A percentile compares a stretch with the other conserved stretches of the same genome.
These are phyloP conservation scores for Cosmia pyralina DNA, from an alignment of 2,888 invertebrate genomes.

Conservation along the genomic window DNA sequence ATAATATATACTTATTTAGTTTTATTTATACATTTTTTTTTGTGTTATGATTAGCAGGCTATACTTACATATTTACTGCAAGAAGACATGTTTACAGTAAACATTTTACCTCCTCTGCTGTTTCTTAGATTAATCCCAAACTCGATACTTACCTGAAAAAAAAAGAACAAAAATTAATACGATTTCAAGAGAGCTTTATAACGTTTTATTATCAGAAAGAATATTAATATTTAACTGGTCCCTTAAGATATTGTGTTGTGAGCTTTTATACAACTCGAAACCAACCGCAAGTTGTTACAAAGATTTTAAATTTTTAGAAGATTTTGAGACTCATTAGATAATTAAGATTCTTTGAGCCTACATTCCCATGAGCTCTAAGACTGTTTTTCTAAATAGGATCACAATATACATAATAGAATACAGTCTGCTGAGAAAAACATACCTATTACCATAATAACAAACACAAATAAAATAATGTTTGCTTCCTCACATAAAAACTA, in stretches of 20 bases:
- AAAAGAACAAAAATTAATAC: constrained; percentile 37
- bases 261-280: constrained; percentile 3
- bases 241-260: constrained; percentile 11
- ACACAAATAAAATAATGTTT: constrained; percentile 7
- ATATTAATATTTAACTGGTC: constrained; percentile 24
- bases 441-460: neutral
- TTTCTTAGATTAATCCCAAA: constrained; percentile 33
- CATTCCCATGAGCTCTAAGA: neutral
- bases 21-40: too few species aligned
- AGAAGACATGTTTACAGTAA: constrained; percentile 13
- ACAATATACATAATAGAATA: neutral
- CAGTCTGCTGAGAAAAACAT: neutral
- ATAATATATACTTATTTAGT: too few species aligned
- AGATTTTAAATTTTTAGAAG: too few species aligned
- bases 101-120: constrained; percentile 34
- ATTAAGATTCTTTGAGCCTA: too few species aligned
- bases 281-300: neutral
- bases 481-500: neutral
- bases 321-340: too few species aligned
- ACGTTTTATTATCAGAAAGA: constrained; percentile 19
- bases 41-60: neutral
- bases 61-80: constrained; percentile 43
- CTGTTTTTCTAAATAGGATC: neutral
- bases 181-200: constrained; percentile 16
- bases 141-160: constrained; percentile 78